A percentile compares a stretch with the other conserved stretches of the same genome.
These are phyloP conservation scores for Brotula barbata DNA, from an alignment of 2,797 vertebrate genomes.

Conservation along the genomic window DNA sequence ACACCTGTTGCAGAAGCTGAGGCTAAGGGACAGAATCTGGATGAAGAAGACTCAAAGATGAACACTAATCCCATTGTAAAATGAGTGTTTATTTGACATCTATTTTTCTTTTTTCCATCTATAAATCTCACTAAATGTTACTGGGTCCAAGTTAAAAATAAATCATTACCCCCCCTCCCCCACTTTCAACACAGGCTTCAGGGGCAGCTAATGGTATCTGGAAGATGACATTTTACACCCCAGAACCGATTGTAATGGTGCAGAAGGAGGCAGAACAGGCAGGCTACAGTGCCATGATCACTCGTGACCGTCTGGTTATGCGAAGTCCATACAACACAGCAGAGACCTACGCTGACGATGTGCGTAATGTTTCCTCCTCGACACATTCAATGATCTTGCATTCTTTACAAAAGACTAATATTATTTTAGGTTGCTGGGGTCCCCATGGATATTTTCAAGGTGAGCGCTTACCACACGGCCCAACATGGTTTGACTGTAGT, in stretches of 20 bases:
- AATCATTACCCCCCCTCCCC: too few relatives aligned
- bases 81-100: background rate
- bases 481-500: constrained; percentile 70
- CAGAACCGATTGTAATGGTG: constrained; percentile 72
- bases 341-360: constrained; percentile 72
- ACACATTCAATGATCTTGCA: too few relatives aligned
- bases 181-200: constrained; percentile 42
- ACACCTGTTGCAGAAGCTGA: constrained; percentile 13
- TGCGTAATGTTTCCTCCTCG: constrained; percentile 45
- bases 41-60: background rate
- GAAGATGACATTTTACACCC: constrained; percentile 83
- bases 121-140: too few relatives aligned
- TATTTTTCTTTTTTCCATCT: too few relatives aligned
- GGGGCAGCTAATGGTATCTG: constrained; percentile 62
- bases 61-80: constrained; percentile 47
- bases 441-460: constrained; percentile 80
- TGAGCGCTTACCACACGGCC: constrained; percentile 76
- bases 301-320: constrained; percentile 76
- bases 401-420: too few relatives aligned
- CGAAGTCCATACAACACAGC: constrained; percentile 75
- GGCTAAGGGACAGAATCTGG: background rate
- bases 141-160: too few relatives aligned
- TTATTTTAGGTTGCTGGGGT: constrained; percentile 76
- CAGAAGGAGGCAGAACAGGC: constrained; percentile 73
- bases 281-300: constrained; percentile 78